phyloP scores from a whole-genome alignment of 2,888 invertebrate genomes.

The Lycia hirtaria region DNA sequence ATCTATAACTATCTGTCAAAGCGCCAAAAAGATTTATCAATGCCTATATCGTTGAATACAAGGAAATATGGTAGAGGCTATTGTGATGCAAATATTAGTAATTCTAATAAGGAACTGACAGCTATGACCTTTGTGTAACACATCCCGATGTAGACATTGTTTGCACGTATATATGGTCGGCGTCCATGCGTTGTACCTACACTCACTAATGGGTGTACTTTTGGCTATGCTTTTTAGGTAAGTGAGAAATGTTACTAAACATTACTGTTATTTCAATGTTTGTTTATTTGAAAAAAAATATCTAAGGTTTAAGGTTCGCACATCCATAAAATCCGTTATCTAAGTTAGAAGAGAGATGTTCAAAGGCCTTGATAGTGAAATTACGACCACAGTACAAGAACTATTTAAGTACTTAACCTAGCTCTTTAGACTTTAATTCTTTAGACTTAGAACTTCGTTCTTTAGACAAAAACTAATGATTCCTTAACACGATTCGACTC shows the following conservation, averaged over 20 bases:
- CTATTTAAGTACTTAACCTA: no score
- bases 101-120: conserved; percentile 17
- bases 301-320: no score
- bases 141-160: conserved; percentile 4
- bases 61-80: conserved; percentile 1
- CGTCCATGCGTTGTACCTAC: conserved; percentile 9
- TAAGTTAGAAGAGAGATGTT: no score
- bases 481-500: no score
- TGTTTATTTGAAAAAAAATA: no score
- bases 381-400: no score
- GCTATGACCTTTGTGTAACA: conserved; percentile 14
- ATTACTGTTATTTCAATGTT: no score
- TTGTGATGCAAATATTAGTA: conserved; percentile 23
- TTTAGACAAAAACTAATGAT: no score
- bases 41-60: not conserved
- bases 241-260: not conserved
- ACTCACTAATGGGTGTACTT: not conserved
- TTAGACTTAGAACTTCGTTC: no score
- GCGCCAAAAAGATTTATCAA: not conserved
- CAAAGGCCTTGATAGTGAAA: no score
- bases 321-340: no score
- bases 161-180: conserved; percentile 2
- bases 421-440: no score
- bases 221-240: not conserved
- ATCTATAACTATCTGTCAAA: not conserved